These are phyloP conservation scores for Lithophane leautieri DNA, from an alignment of 2,888 invertebrate species.

Conservation along the genomic window DNA sequence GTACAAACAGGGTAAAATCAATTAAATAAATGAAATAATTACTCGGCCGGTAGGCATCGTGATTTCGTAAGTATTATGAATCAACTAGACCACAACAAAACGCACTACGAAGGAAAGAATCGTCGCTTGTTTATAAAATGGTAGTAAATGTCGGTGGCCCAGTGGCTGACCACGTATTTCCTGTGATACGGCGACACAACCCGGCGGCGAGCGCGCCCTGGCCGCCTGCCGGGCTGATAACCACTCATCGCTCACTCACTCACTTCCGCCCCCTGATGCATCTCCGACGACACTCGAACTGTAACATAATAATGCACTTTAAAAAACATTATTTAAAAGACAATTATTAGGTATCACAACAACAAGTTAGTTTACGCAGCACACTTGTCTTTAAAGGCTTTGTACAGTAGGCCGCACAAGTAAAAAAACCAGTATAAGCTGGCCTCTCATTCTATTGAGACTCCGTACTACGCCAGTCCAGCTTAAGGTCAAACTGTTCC, in stretches of 20 bases:
- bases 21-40: conserved; percentile 32
- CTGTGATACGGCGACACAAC: conserved; percentile 76
- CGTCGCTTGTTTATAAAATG: conserved; percentile 68
- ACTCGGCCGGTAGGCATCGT: background rate
- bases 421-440: background rate
- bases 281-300: conserved; percentile 44
- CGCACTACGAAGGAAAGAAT: conserved; percentile 56
- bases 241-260: conserved; percentile 70
- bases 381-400: conserved; percentile 48
- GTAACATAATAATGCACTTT: background rate
- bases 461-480: background rate
- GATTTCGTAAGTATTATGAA: conserved; percentile 26
- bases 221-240: conserved; percentile 75
- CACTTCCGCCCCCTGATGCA: conserved; percentile 71
- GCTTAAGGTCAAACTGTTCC: background rate
- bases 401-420: conserved; percentile 20
- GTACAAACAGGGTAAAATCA: conserved; percentile 31
- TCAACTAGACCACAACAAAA: conserved; percentile 54
- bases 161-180: conserved; percentile 77
- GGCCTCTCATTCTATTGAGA: background rate
- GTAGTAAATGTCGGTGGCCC: conserved; percentile 71
- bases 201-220: conserved; percentile 21
- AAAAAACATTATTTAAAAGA: conserved; percentile 13
- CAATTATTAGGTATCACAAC: conserved; percentile 9
- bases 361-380: conserved; percentile 39